phyloP scores from a whole-genome alignment of 2,113 vertebrate species.

The Rhea pennata region DNA sequence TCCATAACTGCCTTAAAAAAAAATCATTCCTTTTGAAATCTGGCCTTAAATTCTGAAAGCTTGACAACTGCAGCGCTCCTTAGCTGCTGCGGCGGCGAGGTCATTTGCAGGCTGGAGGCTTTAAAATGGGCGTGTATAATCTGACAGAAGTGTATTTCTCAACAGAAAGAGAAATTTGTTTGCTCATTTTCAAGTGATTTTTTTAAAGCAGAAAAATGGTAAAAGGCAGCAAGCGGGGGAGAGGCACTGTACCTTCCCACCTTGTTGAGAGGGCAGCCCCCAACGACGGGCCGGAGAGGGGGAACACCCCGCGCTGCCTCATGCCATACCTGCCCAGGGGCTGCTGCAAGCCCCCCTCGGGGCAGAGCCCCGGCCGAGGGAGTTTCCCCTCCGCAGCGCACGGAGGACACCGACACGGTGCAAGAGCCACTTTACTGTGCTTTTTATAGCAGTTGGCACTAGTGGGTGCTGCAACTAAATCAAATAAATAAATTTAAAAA shows the following conservation, averaged over 20 bases:
- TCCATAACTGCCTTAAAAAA: slow-evolving; percentile 27
- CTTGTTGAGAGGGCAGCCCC: too few species aligned
- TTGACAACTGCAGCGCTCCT: neutral
- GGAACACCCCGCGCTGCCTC: neutral
- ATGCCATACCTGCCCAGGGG: neutral
- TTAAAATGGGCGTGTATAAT: neutral
- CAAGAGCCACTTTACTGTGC: neutral
- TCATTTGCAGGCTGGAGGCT: neutral
- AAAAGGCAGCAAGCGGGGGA: neutral
- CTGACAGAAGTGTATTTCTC: neutral
- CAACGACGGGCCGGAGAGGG: too few species aligned
- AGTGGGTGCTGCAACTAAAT: slow-evolving; percentile 69
- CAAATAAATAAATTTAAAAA: neutral
- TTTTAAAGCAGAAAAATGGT: neutral
- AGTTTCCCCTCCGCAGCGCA: neutral
- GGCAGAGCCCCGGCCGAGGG: neutral
- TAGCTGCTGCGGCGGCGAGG: neutral
- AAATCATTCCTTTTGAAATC: slow-evolving; percentile 25
- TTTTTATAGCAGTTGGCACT: slow-evolving; percentile 54
- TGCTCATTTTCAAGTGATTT: neutral
- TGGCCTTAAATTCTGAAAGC: neutral
- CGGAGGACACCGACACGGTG: neutral
- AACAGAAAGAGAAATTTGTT: neutral
- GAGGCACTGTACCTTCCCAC: neutral
- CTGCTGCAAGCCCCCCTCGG: neutral